Evolutionary conservation across 2,113 vertebrate genomes (phyloP), one percentile per base, ranked within the genome.

Genomic region (Sturnira hondurensis): DNA sequence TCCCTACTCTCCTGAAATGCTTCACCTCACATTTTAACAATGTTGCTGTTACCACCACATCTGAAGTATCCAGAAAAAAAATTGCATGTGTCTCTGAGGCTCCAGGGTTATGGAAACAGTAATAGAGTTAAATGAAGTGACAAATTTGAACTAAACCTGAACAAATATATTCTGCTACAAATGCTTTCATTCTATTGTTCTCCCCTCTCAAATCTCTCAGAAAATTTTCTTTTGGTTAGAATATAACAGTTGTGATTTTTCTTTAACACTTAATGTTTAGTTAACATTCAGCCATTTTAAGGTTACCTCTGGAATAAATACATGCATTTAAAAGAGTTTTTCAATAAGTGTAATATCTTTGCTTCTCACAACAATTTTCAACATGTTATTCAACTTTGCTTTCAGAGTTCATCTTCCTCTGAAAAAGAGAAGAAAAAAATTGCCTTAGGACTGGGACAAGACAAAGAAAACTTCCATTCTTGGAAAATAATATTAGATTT

Each of bases 401-500:
- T 95, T 91, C 58, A 87, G 31, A 95, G 91, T 92, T 73, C 45
- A 73, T 92, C 31, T 74, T 92, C 70, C 86, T 78, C 24, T 41
- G 26, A 92, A 52, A 96, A 91, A 94, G 11, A 74, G 43, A 83
- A 80, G 24, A 45, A 93, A 91, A 41, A 52, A 73, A 90, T 71
- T 94, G 96, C 68, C 73, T 93, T 76, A 94, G 65, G 78, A 91
- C 50, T 92, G 38, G 89, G 61, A 61, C 33, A 91, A 96, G 80
- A 76, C 61, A 88, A 58, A 80, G 68, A 77, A 96, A 94, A 94
- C 45, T 83, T 95, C 56, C 14, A 81, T n/a, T 92, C 36, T 89
- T 81, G 88, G 38, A 96, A 96, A 97, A 94, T 80, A 94, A 84
- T 86, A 71, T 83, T 96, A 65, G 43, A 50, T 95, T 95, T 96